phyloP scores from a whole-genome alignment of 2,113 vertebrate species.

The Entomyzon cyanotis region DNA sequence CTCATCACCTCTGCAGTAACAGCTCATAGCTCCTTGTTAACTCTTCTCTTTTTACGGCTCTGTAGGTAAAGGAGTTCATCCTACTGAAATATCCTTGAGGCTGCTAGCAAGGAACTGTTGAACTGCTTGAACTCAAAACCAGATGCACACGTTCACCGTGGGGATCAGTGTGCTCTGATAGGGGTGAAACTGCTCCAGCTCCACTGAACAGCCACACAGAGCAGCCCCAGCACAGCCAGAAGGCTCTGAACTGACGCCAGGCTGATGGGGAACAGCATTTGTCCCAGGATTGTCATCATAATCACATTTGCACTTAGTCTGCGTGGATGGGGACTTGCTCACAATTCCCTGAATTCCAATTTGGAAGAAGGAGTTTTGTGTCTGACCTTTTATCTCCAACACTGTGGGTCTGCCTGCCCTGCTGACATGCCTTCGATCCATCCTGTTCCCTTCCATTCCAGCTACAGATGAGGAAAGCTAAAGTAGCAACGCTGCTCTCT shows the following conservation, averaged over 20 bases:
- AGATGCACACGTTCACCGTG: not conserved
- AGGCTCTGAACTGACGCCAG: not conserved
- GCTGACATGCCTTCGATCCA: rapidly evolving
- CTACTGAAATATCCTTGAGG: constrained; percentile 8
- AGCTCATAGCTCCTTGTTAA: constrained; percentile 16
- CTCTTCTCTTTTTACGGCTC: not conserved
- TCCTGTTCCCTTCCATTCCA: not conserved
- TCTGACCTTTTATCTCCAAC: not conserved
- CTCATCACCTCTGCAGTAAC: constrained; percentile 8
- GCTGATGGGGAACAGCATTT: not conserved
- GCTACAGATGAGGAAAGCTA: not conserved
- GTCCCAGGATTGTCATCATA: not conserved
- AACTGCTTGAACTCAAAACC: not conserved
- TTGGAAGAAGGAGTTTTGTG: not conserved
- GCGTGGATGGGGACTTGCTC: not conserved
- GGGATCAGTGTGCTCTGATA: not conserved
- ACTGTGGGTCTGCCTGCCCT: not conserved
- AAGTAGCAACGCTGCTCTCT: not conserved
- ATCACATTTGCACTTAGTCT: not conserved
- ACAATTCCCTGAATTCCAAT: not conserved
- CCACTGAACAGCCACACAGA: not conserved
- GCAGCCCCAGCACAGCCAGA: not conserved
- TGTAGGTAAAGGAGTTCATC: not conserved
- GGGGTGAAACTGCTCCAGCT: not conserved
- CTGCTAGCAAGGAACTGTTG: not conserved